phyloP scores from a whole-genome alignment of 2,113 vertebrate species.

The Myodes glareolus region DNA sequence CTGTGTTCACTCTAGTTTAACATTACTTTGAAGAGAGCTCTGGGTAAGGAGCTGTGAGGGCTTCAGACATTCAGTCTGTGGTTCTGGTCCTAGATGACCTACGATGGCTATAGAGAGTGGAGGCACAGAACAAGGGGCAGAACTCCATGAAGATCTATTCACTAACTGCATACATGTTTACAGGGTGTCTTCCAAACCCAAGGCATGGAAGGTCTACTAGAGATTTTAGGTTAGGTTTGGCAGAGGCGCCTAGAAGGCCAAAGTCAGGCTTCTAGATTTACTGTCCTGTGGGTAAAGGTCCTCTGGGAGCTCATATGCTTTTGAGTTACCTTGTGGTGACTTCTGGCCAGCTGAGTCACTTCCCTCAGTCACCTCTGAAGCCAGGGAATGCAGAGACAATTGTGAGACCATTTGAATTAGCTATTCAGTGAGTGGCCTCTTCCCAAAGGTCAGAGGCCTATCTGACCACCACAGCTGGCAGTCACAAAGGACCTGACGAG shows the following conservation, averaged over 20 bases:
- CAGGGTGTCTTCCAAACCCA: background rate
- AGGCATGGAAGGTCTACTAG: background rate
- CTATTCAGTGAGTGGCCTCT: conserved; percentile 41
- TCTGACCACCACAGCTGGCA: conserved; percentile 57
- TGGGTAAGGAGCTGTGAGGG: background rate
- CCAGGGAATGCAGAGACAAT: background rate
- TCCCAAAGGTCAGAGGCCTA: conserved; percentile 60
- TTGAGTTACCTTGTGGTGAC: background rate
- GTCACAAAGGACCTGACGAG: conserved; percentile 64
- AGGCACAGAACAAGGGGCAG: background rate
- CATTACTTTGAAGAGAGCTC: conserved; percentile 17
- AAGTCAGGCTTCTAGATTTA: background rate
- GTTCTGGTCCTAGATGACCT: background rate
- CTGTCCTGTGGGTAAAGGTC: background rate
- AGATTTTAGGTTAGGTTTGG: background rate
- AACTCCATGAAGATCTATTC: background rate
- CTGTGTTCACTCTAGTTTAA: conserved; percentile 35
- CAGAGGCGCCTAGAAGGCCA: background rate
- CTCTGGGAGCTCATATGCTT: background rate
- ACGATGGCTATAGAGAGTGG: background rate
- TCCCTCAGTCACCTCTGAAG: conserved; percentile 31
- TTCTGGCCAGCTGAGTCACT: conserved; percentile 37
- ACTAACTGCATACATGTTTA: background rate
- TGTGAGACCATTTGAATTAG: conserved; percentile 33
- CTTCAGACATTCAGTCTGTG: background rate